These are phyloP conservation scores for Isichthys henryi DNA, from an alignment of 2,113 vertebrate species.

Conservation along the genomic window DNA sequence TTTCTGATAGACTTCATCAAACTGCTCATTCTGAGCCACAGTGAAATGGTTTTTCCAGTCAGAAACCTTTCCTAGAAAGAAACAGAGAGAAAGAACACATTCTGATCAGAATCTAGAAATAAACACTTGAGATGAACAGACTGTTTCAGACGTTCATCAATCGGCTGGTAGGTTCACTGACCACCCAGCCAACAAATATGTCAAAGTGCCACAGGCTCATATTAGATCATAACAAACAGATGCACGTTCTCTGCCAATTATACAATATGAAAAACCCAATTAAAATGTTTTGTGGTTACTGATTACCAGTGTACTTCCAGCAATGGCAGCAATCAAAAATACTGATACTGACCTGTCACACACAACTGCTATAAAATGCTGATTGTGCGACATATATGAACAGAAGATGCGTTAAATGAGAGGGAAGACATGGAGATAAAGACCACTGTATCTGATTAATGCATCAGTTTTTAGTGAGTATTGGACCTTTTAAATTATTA, in stretches of 20 bases:
- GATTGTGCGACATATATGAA: background rate
- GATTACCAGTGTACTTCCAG: background rate
- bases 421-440: background rate
- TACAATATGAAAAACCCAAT: background rate
- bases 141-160: background rate
- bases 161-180: background rate
- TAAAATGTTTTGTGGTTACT: background rate
- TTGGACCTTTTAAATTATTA: background rate
- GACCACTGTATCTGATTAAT: background rate
- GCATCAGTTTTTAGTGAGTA: background rate
- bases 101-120: background rate
- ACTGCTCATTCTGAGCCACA: constrained; percentile 50
- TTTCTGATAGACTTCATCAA: constrained; percentile 52
- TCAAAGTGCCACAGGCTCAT: background rate
- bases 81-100: background rate
- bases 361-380: background rate
- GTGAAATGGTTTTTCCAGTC: constrained; percentile 55
- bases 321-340: background rate
- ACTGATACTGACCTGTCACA: background rate
- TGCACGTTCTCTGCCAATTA: background rate
- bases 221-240: background rate
- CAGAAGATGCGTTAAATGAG: background rate
- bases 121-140: background rate
- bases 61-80: constrained; percentile 50
- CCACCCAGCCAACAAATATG: no score